A percentile compares a stretch with the other conserved stretches of the same genome.
Conservation (phyloP, 2,888 invertebrate species). For the Antitype chi region DNA sequence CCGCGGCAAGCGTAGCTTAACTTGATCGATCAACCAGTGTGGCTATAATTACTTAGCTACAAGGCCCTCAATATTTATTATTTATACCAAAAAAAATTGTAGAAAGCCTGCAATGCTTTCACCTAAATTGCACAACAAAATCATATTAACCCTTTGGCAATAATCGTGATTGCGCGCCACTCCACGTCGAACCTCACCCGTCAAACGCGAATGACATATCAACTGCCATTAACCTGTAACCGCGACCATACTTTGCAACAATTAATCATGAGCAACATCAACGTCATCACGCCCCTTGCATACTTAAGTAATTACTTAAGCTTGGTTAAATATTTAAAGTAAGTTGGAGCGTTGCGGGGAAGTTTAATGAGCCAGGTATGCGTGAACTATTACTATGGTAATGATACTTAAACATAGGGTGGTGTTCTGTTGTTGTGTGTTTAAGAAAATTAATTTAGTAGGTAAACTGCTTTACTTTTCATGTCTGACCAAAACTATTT, state of each 20-base stretch:
- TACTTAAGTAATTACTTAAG: conserved; percentile 80
- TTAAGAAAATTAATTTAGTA: neutral
- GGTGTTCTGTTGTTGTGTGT: conserved; percentile 20
- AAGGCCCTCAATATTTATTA: neutral
- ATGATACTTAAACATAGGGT: conserved; percentile 45
- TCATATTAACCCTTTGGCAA: conserved; percentile 3
- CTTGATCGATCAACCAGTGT: too few species aligned
- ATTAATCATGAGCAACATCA: conserved; percentile 70
- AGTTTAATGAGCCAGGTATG: conserved; percentile 69
- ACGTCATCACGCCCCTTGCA: conserved; percentile 65
- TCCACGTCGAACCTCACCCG: conserved; percentile 35
- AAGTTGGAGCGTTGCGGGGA: conserved; percentile 65
- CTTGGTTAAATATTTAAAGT: conserved; percentile 79
- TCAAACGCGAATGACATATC: conserved; percentile 53
- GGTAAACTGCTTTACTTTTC: too few species aligned
- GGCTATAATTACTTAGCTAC: too few species aligned
- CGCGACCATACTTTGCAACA: conserved; percentile 46
- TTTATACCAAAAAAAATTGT: neutral
- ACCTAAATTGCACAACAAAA: conserved; percentile 32
- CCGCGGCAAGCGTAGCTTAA: too few species aligned
- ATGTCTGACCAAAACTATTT: neutral
- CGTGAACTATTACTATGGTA: conserved; percentile 55
- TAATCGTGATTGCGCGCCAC: conserved; percentile 33
- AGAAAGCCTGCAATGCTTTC: conserved; percentile 30
- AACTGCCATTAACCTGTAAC: conserved; percentile 41